Base-by-base conservation (phyloP, 2,888 invertebrate species). In the Plagodis pulveraria region DNA sequence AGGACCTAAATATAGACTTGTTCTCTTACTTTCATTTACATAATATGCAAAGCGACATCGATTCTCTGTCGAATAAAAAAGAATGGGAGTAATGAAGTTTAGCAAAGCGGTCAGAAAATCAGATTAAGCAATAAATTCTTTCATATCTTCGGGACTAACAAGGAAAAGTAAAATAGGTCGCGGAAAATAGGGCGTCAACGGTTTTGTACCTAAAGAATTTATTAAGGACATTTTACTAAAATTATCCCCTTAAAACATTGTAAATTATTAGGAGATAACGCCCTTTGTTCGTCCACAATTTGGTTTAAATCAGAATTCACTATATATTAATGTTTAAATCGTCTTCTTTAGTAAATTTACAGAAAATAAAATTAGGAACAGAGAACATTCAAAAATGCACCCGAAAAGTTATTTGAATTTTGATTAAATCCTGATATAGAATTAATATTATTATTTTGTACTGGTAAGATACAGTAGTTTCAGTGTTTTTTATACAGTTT, bases 121-220 rank as follows among this genome's bases (percentile, higher is more conserved):
- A 70, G 74, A 78, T 76, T 72, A 74, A 71, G 75, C 67, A 73
- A 78, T 76, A 74, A 71, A 74, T 78, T 76, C 72, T 56, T 68
- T 74, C 70, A 72, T 71, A 68, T 70, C 69, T 69, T 62, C 52
- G 66, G 58, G 70, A 72, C 69, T 73, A 69, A 67, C 67, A 71
- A 60, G 61, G 60, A 59, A 67, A 62, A 66, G 53, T 58, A 62
- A 70, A 57, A 58, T 33, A 58, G 48, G 49, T 49, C n/a, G 62
- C 58, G 56, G 66, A 70, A 65, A 56, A 62, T 66, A 72, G 70
- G 68, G 70, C 63, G 57, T 66, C 62, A 68, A 47, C 56, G 48
- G 52, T 52, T 60, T 22, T 56, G 51, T 60, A 60, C 60, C 41
- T 43, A 48, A 50, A 38, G 48, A 59, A 57, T 58, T 47, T 52